Percentiles rank a stretch among this genome's conserved stretches.
These are phyloP conservation scores for Halocaridina rubra DNA, from an alignment of 2,888 invertebrate genomes.

Conservation along the genomic window DNA sequence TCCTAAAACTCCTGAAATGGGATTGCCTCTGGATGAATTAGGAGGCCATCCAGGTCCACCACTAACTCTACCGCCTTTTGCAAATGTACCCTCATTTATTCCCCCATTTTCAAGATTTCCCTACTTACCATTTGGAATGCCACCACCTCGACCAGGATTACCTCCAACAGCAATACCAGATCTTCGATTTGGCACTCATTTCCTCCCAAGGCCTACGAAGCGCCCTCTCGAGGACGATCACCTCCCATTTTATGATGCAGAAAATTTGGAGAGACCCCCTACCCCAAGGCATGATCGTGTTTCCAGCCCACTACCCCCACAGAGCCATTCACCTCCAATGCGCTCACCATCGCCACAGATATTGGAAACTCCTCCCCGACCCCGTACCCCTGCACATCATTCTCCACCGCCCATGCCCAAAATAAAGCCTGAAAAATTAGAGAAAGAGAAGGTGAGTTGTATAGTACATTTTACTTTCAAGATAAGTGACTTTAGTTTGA, in stretches of 20 bases:
- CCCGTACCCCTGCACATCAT: conserved; percentile 45
- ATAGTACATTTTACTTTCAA: no score
- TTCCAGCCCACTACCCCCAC: conserved; percentile 28
- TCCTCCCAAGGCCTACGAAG: background rate
- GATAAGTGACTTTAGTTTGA: no score
- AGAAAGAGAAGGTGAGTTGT: conserved; percentile 58
- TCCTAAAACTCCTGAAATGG: conserved; percentile 57
- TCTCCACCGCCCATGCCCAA: conserved; percentile 28
- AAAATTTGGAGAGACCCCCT: conserved; percentile 42
- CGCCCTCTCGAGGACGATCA: conserved; percentile 26
- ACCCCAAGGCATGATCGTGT: conserved; percentile 49
- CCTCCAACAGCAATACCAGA: conserved; percentile 44
- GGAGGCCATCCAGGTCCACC: background rate
- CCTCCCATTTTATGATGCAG: conserved; percentile 21
- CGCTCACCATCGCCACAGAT: conserved; percentile 43
- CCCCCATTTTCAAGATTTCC: conserved; percentile 59
- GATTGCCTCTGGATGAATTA: conserved; percentile 5
- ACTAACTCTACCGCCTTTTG: conserved; percentile 43
- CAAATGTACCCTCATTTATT: conserved; percentile 49
- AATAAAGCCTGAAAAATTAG: conserved; percentile 22
- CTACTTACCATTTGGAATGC: conserved; percentile 49
- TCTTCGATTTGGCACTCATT: conserved; percentile 39
- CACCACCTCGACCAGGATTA: conserved; percentile 43
- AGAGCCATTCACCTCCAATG: conserved; percentile 35
- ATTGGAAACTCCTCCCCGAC: conserved; percentile 33